A percentile compares a stretch with the other conserved stretches of the same genome.
Evolutionary conservation across 2,113 vertebrate species (phyloP).

Genomic region (zebrafish (Danio rerio)): DNA sequence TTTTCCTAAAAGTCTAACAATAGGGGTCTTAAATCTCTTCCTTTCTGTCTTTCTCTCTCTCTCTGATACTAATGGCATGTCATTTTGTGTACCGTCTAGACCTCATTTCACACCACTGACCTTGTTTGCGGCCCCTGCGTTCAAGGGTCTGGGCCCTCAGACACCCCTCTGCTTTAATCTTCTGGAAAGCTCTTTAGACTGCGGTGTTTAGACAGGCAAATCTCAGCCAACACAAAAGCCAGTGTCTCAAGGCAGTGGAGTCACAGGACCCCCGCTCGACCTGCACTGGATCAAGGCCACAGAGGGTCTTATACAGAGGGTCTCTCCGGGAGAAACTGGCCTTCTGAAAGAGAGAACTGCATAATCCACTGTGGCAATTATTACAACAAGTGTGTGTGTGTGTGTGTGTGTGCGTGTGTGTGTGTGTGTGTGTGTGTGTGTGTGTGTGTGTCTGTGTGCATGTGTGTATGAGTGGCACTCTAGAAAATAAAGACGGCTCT

Average conservation of each 20-base stretch:
- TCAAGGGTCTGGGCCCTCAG: neutral
- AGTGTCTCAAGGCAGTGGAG: constrained; percentile 30
- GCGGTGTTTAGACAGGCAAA: constrained; percentile 33
- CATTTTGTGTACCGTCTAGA: constrained; percentile 14
- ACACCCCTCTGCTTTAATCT: constrained; percentile 17
- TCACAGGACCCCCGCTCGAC: constrained; percentile 52
- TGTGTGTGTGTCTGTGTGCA: too few species aligned
- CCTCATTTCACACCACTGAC: constrained; percentile 8
- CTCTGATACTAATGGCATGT: constrained; percentile 7
- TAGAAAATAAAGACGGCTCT: neutral
- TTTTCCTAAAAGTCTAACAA: constrained; percentile 3
- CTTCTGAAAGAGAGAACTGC: neutral
- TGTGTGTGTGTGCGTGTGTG: too few species aligned
- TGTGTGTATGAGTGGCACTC: neutral
- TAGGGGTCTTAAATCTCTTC: neutral
- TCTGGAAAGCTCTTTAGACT: constrained; percentile 39
- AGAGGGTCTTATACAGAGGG: neutral
- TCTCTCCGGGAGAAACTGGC: neutral
- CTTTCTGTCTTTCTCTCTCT: neutral
- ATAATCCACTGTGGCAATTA: constrained; percentile 13
- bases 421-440: neutral
- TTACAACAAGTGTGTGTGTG: too few species aligned
- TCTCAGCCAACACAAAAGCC: constrained; percentile 34
- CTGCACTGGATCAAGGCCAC: neutral
- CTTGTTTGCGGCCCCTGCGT: neutral